phyloP scores from a whole-genome alignment of 2,113 vertebrate genomes.

The Anthoscopus minutus region DNA sequence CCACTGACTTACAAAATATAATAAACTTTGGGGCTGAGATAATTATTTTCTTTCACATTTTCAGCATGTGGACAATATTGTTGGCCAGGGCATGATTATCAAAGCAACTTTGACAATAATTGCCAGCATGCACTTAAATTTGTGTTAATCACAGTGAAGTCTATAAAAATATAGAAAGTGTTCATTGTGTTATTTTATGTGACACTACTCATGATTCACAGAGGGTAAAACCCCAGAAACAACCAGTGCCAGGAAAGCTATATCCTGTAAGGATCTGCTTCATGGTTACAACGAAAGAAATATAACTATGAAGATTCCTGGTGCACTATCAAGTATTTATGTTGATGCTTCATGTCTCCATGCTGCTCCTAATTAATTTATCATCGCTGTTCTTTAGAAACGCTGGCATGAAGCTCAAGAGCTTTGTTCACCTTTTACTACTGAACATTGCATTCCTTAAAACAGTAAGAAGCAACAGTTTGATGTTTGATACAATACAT shows the following conservation, averaged over 20 bases:
- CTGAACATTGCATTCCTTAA: not conserved
- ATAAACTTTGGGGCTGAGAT: not conserved
- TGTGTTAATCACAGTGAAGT: not conserved
- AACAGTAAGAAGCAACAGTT: not conserved
- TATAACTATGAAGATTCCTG: not conserved
- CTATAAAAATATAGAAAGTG: not conserved
- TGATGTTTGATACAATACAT: not conserved
- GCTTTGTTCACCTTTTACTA: not conserved
- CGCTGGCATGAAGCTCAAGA: not conserved
- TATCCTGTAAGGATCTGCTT: not conserved
- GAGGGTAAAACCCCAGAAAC: accelerated
- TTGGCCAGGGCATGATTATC: not conserved
- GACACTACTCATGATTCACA: not conserved
- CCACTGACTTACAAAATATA: not conserved
- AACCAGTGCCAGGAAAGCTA: not conserved
- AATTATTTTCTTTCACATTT: not conserved
- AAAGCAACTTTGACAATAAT: not conserved
- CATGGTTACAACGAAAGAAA: not conserved
- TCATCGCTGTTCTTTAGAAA: not conserved
- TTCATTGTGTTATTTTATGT: not conserved
- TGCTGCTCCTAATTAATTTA: not conserved
- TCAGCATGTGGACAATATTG: not conserved
- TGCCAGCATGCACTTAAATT: not conserved
- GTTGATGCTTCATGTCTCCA: not conserved
- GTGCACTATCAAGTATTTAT: not conserved